phyloP scores from a whole-genome alignment of 92 coral and sea anemone genomes.

The Palythoa grandiflora region DNA sequence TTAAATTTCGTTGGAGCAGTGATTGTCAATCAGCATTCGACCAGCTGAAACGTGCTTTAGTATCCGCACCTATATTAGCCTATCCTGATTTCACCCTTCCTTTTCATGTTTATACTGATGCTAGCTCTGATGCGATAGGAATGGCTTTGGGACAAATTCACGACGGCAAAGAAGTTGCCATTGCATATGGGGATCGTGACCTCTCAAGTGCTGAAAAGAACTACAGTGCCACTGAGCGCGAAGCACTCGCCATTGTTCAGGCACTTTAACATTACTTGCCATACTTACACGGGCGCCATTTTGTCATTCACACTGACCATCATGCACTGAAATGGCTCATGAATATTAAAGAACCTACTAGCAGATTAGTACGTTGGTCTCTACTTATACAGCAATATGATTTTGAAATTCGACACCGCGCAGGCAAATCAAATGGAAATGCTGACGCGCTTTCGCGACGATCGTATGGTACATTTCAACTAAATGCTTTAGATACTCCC shows the following conservation, averaged over 20 bases:
- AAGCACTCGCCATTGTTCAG: slow-evolving; percentile 59
- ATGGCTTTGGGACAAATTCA: slow-evolving; percentile 53
- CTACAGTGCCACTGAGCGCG: slow-evolving; percentile 30
- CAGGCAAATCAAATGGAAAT: neutral
- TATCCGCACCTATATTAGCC: neutral
- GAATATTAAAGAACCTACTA: slow-evolving; percentile 28
- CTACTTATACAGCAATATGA: slow-evolving; percentile 57
- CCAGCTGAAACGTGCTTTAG: neutral
- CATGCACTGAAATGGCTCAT: neutral
- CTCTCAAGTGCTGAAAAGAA: slow-evolving; percentile 49
- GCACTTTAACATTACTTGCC: slow-evolving; percentile 48
- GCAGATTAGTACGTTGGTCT: slow-evolving; percentile 61
- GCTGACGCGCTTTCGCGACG: neutral
- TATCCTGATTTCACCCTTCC: neutral
- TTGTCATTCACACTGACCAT: slow-evolving; percentile 7
- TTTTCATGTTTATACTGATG: slow-evolving; percentile 61
- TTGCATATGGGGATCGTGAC: slow-evolving; percentile 67
- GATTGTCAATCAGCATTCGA: neutral
- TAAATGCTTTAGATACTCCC: neutral
- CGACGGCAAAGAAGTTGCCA: slow-evolving; percentile 49
- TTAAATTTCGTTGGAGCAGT: neutral
- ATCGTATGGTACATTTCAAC: neutral
- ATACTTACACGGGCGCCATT: slow-evolving; percentile 47
- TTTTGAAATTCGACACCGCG: slow-evolving; percentile 28
- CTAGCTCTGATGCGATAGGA: slow-evolving; percentile 59